Evolutionary conservation across 2,797 vertebrate genomes (phyloP).

Genomic region (Cirrhinus molitorella): DNA sequence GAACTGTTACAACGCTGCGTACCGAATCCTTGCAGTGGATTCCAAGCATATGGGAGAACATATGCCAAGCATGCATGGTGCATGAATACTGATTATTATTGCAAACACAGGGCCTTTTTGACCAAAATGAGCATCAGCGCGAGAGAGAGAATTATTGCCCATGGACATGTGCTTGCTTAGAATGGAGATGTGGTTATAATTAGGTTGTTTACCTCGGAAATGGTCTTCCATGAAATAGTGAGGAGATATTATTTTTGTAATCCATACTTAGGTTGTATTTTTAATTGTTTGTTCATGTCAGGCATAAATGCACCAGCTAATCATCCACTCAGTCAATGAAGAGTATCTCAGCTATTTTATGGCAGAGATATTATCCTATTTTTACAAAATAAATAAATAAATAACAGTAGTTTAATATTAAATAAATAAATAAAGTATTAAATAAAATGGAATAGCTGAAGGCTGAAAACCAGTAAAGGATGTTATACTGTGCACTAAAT

Average conservation of each 20-base stretch:
- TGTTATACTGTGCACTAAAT: no score
- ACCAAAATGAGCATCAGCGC: conserved; percentile 51
- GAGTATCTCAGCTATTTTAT: background rate
- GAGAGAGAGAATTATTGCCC: conserved; percentile 47
- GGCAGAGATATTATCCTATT: background rate
- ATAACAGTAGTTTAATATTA: background rate
- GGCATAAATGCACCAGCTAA: conserved; percentile 7
- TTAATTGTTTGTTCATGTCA: background rate
- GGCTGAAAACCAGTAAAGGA: background rate
- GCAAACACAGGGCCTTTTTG: conserved; percentile 61
- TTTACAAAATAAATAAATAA: background rate
- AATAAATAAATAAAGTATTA: background rate
- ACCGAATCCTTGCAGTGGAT: conserved; percentile 60
- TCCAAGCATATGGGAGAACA: conserved; percentile 71
- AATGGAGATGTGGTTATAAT: conserved; percentile 61
- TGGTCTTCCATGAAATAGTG: conserved; percentile 19
- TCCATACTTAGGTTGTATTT: background rate
- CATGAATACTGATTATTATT: conserved; percentile 69
- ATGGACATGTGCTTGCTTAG: conserved; percentile 51
- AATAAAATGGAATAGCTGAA: background rate
- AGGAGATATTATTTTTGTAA: background rate
- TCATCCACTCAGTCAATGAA: background rate
- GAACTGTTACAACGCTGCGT: conserved; percentile 53
- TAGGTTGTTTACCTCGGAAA: conserved; percentile 55
- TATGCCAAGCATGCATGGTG: conserved; percentile 67